Percentiles rank a stretch among this genome's conserved stretches.
Conservation (phyloP, 2,797 vertebrate species). For the Ctenochaetus hawaiiensis region DNA sequence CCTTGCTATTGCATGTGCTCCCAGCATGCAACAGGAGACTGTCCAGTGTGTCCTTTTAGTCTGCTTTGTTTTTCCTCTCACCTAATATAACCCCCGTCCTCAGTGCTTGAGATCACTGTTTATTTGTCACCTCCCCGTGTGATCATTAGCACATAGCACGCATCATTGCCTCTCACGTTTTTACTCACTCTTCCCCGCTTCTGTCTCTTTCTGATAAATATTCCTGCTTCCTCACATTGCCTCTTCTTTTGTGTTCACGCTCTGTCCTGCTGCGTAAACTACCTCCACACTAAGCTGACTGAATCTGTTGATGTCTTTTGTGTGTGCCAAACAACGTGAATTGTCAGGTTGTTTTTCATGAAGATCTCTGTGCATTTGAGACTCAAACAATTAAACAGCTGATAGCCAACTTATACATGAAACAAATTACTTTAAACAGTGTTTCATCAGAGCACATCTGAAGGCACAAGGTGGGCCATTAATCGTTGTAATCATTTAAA, state of each 20-base stretch:
- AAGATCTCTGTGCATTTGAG: neutral
- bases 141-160: slow-evolving; percentile 20
- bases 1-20: neutral
- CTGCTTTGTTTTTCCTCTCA: neutral
- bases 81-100: neutral
- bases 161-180: neutral
- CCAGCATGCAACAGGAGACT: slow-evolving; percentile 10
- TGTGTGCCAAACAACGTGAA: neutral
- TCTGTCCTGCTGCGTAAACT: neutral
- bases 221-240: neutral
- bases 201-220: neutral
- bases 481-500: too few species aligned
- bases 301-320: neutral
- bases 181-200: neutral
- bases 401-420: neutral
- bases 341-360: neutral
- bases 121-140: slow-evolving; percentile 8
- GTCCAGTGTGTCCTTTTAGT: neutral
- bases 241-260: neutral
- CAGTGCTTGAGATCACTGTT: neutral
- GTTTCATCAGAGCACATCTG: too few species aligned
- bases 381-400: neutral
- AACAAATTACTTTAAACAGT: neutral
- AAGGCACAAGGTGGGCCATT: neutral
- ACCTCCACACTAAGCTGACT: neutral